Base-by-base conservation (phyloP, 2,113 vertebrate species). In the Lagopus leucura region DNA sequence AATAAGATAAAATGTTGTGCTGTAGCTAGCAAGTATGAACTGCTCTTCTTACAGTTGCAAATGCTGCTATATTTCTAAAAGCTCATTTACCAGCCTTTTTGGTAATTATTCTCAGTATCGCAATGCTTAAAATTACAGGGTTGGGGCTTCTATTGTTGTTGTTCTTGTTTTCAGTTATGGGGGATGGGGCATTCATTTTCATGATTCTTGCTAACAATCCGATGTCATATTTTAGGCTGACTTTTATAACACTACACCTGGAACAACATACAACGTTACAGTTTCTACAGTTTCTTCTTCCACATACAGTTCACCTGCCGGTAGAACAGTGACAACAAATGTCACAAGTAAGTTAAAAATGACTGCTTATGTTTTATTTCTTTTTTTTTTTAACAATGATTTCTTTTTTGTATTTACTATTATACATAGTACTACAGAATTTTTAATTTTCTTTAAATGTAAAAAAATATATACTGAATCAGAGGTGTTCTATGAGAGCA, bases 221-320 rank as follows among this genome's bases (percentile, higher is more conserved):
- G 80, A 27, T 64, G 75, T 92, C 85, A 19, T 90, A 25, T 96
- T 97, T 88, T 94, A 99, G 99, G 98, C 97, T 70, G 97, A 98
- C 88, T 97, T 99, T 96, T 98, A 95, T 52, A 97, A 92, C 82
- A 89, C 97, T 88, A 84, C 95, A 96, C 97, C 98, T 74, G 98
- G 98, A 80, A 98, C 98, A 70, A 95, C 96, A n/a, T 98, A 98
- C 52, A 97, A 96, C 18, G 96, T 98, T 42, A 98, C 98, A 4
- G 92, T 99, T 92, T 98, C 98, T 86, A 96, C 98, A 52, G 95
- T 98, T 88, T 98, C 99, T 90, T 98, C 98, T 40, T 98, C 98
- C 45, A 94, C 97, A 17, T 98, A 98, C 83, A 98, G 98, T 87
- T 98, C 98, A 50, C 98, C 99, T 91, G 97, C 98, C 34, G 99